Evolutionary conservation across 1,140 invertebrate genomes (phyloP).

Genomic region (Calephelis nemesis): DNA sequence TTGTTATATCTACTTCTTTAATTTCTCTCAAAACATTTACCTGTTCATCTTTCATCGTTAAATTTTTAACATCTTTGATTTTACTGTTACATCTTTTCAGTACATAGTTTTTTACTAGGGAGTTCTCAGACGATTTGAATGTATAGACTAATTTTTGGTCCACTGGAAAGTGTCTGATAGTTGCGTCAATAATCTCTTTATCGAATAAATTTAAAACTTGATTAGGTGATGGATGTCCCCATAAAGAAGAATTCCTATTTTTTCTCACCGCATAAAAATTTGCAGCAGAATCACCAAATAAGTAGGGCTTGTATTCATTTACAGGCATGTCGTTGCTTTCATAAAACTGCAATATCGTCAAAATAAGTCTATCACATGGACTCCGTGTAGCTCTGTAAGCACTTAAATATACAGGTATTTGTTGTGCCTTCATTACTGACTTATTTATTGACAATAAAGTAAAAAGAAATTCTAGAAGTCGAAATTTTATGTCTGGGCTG

Average conservation of each 20-base stretch:
- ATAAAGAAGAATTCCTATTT: slow-evolving; percentile 80
- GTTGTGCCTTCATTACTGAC: slow-evolving; percentile 80
- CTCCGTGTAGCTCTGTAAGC: slow-evolving; percentile 85
- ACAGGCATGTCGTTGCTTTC: slow-evolving; percentile 82
- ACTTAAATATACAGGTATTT: slow-evolving; percentile 85
- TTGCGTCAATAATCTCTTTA: slow-evolving; percentile 81
- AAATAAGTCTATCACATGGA: slow-evolving; percentile 82
- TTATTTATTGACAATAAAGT: slow-evolving; percentile 81
- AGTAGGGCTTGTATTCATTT: slow-evolving; percentile 86
- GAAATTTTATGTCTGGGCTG: slow-evolving; percentile 78
- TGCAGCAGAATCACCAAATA: slow-evolving; percentile 88
- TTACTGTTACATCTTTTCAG: slow-evolving; percentile 6
- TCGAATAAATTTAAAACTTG: slow-evolving; percentile 87
- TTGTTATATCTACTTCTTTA: slow-evolving; percentile 38
- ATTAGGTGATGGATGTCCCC: slow-evolving; percentile 84
- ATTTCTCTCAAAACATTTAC: slow-evolving; percentile 33
- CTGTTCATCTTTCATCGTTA: slow-evolving; percentile 43
- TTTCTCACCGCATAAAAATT: slow-evolving; percentile 85
- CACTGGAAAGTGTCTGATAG: slow-evolving; percentile 85
- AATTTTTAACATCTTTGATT: slow-evolving; percentile 47
- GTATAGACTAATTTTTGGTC: slow-evolving; percentile 59
- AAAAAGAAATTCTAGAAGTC: slow-evolving; percentile 82
- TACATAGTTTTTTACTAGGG: slow-evolving; percentile 26
- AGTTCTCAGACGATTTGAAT: slow-evolving; percentile 44
- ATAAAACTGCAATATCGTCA: slow-evolving; percentile 82